phyloP scores from a whole-genome alignment of 2,888 invertebrate genomes.

The Priocnemis perturbator region DNA sequence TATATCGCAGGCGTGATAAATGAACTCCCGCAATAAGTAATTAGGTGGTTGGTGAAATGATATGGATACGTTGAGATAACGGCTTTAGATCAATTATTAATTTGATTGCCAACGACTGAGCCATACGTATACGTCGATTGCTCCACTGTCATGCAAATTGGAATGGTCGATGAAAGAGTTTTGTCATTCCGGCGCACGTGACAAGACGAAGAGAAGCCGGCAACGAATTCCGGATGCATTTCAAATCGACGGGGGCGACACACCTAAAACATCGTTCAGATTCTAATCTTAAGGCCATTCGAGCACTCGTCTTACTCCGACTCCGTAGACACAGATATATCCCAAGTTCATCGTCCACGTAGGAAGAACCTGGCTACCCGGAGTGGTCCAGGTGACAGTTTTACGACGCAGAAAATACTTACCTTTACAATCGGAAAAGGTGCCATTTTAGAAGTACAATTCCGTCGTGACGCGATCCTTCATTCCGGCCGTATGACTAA shows the following conservation, averaged over 20 bases:
- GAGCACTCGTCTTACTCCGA: conserved; percentile 60
- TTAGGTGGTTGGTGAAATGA: too few species aligned
- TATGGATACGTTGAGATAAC: too few species aligned
- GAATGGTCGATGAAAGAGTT: not conserved
- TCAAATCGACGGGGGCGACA: conserved; percentile 57
- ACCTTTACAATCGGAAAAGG: too few species aligned
- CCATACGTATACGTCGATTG: not conserved
- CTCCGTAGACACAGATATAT: conserved; percentile 41
- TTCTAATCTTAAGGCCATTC: conserved; percentile 67
- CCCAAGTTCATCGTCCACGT: conserved; percentile 36
- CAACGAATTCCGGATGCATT: conserved; percentile 62
- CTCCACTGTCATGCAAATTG: too few species aligned
- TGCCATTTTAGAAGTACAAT: too few species aligned
- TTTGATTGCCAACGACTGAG: conserved; percentile 9
- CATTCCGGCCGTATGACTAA: too few species aligned
- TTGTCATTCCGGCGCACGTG: conserved; percentile 6
- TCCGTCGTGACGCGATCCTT: too few species aligned
- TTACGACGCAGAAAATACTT: conserved; percentile 16
- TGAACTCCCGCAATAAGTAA: too few species aligned
- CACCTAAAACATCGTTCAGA: conserved; percentile 66
- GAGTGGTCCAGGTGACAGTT: conserved; percentile 31
- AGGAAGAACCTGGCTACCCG: conserved; percentile 11
- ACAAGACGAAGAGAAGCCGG: not conserved
- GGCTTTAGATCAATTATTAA: too few species aligned
- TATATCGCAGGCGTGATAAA: too few species aligned